Conservation (phyloP, 2,113 vertebrate species). For the Hippotragus niger region DNA sequence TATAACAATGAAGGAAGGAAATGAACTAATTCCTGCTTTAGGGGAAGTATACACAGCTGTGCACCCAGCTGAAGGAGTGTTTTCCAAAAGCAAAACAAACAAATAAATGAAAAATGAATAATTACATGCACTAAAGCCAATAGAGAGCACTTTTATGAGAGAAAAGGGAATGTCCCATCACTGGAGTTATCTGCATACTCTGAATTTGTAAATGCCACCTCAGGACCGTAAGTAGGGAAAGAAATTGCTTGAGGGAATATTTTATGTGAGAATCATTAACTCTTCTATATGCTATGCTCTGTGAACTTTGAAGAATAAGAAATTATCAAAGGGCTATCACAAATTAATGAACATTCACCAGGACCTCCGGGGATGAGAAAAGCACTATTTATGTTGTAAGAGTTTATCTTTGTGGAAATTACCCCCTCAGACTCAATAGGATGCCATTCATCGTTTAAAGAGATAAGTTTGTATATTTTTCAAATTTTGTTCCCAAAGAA, state of each 20-base stretch:
- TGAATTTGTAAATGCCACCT: not conserved
- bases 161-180: not conserved
- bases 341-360: not conserved
- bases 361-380: not conserved
- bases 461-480: not conserved
- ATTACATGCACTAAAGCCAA: not conserved
- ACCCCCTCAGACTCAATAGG: not conserved
- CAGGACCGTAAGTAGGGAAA: not conserved
- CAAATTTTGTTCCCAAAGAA: not conserved
- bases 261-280: not conserved
- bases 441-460: not conserved
- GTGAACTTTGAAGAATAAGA: conserved; percentile 21
- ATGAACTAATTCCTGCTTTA: conserved; percentile 44
- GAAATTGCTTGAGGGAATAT: not conserved
- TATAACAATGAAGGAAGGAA: conserved; percentile 59
- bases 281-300: not conserved
- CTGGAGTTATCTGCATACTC: not conserved
- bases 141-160: not conserved
- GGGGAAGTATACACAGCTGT: conserved; percentile 44
- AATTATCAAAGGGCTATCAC: not conserved
- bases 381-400: not conserved
- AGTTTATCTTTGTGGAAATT: conserved; percentile 8
- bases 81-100: conserved; percentile 42
- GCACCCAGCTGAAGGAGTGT: conserved; percentile 33
- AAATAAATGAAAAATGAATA: not conserved